A percentile compares a stretch with the other conserved stretches of the same genome.
Conservation (phyloP, 2,113 vertebrate species). For the Bos taurus region DNA sequence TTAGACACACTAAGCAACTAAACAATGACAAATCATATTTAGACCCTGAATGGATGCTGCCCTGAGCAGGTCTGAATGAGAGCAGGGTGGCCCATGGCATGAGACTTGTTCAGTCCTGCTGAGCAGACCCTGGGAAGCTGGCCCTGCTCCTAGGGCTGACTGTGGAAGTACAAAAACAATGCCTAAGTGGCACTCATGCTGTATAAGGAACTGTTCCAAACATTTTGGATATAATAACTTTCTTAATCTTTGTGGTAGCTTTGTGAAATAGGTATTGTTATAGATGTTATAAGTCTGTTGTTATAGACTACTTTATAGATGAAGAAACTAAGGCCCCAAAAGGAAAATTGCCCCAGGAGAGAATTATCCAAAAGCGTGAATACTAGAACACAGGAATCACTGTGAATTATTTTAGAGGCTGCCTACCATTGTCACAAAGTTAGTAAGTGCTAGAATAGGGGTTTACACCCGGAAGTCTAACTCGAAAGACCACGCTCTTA, state of each 20-base stretch:
- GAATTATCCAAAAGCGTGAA: background rate
- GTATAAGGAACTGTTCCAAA: background rate
- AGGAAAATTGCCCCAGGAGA: background rate
- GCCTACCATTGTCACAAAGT: background rate
- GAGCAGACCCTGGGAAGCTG: background rate
- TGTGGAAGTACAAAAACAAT: background rate
- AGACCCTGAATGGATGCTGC: background rate
- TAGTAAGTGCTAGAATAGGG: background rate
- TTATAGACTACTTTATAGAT: background rate
- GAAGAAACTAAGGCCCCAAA: background rate
- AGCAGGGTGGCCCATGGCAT: background rate
- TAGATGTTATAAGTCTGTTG: background rate
- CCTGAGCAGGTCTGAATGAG: background rate
- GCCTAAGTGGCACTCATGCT: background rate
- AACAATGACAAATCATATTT: background rate
- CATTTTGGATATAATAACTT: background rate
- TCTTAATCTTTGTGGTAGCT: constrained; percentile 1
- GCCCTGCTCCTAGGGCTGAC: background rate
- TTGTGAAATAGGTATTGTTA: background rate
- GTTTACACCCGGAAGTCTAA: background rate
- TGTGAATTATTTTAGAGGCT: background rate
- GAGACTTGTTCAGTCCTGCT: background rate
- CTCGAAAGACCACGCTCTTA: background rate
- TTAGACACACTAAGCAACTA: background rate
- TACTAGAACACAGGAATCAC: background rate